A percentile compares a stretch with the other conserved stretches of the same genome.
Evolutionary conservation across 2,113 vertebrate genomes (phyloP).

Genomic region (Chaetops frenatus): DNA sequence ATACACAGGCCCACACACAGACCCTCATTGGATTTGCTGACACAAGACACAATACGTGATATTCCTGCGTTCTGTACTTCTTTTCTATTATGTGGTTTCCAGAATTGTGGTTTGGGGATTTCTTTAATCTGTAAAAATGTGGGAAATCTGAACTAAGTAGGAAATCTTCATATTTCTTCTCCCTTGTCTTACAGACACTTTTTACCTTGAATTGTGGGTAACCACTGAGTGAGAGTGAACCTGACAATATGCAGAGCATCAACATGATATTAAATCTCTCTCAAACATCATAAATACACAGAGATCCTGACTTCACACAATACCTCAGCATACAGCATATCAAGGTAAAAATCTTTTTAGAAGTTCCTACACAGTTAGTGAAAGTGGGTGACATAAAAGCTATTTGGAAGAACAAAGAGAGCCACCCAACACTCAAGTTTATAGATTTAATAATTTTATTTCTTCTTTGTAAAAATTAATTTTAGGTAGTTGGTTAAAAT

Average conservation of each 20-base stretch:
- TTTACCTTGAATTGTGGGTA: neutral
- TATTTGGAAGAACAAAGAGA: neutral
- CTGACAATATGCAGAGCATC: neutral
- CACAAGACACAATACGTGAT: neutral
- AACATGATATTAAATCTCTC: neutral
- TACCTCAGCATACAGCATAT: neutral
- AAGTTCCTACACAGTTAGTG: neutral
- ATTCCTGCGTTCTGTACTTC: neutral
- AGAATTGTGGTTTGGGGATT: neutral
- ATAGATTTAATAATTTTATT: neutral
- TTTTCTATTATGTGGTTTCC: neutral
- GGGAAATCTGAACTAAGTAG: neutral
- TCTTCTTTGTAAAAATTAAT: neutral
- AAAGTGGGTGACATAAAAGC: neutral
- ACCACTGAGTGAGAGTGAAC: neutral
- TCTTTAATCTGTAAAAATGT: neutral
- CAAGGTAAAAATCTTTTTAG: neutral
- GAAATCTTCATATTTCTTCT: neutral
- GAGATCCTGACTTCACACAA: neutral
- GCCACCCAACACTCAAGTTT: neutral
- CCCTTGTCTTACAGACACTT: neutral
- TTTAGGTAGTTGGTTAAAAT: neutral
- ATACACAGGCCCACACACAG: rapidly evolving
- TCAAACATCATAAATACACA: neutral
- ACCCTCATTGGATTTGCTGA: neutral